Percentiles rank a stretch among this genome's conserved stretches.
Conservation (phyloP, 2,797 vertebrate species). For the Periophthalmus magnuspinnatus region DNA sequence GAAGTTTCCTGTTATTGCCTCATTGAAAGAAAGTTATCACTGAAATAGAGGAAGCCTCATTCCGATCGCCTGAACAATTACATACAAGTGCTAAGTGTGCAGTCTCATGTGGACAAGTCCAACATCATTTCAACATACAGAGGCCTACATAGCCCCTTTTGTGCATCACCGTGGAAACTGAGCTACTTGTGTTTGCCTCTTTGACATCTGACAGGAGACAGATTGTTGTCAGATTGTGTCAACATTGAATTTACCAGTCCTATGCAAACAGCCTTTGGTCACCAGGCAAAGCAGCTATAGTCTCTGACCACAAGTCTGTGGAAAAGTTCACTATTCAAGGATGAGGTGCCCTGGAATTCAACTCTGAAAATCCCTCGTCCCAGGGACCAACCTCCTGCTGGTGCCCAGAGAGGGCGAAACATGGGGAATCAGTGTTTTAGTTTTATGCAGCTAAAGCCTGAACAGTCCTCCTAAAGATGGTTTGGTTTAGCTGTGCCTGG, state of each 20-base stretch:
- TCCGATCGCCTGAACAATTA: constrained; percentile 9
- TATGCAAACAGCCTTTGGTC: constrained; percentile 57
- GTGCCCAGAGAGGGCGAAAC: too few species aligned
- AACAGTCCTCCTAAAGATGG: too few species aligned
- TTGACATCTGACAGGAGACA: constrained; percentile 43
- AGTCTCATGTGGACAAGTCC: not conserved
- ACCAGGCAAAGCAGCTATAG: constrained; percentile 39
- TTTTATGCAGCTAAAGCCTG: too few species aligned
- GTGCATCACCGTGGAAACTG: constrained; percentile 44
- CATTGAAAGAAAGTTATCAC: not conserved
- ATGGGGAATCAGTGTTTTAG: too few species aligned
- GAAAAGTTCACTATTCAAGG: constrained; percentile 41
- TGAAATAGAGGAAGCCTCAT: constrained; percentile 1
- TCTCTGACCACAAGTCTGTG: constrained; percentile 24
- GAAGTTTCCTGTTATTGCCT: not conserved
- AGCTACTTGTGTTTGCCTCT: constrained; percentile 36
- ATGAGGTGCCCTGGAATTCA: constrained; percentile 35
- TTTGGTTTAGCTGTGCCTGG: not conserved
- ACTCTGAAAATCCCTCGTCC: not conserved
- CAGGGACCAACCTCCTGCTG: too few species aligned
- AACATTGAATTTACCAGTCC: constrained; percentile 47
- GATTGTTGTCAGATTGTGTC: constrained; percentile 53
- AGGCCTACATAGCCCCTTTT: constrained; percentile 27
- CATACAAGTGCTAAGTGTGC: constrained; percentile 1
- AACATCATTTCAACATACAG: constrained; percentile 29